phyloP scores from a whole-genome alignment of 2,113 vertebrate species.

The Corythoichthys haematopterus region DNA sequence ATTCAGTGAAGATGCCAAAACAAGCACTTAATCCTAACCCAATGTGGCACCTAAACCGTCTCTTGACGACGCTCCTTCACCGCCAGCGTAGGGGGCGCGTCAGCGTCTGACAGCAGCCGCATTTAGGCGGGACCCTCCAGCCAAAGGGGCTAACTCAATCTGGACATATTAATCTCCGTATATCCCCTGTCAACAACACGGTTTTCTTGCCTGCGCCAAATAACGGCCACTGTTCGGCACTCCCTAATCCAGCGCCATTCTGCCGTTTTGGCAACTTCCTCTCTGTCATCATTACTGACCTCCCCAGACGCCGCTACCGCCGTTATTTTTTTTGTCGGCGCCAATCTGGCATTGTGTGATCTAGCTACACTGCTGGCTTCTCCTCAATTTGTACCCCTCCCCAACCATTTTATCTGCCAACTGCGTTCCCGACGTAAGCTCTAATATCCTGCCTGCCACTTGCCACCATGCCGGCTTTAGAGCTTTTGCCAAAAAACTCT shows the following conservation, averaged over 20 bases:
- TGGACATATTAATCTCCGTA: constrained; percentile 60
- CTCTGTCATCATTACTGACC: constrained; percentile 61
- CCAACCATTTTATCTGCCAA: constrained; percentile 45
- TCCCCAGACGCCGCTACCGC: constrained; percentile 57
- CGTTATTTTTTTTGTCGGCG: constrained; percentile 15
- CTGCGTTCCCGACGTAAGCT: constrained; percentile 56
- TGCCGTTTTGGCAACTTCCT: constrained; percentile 63
- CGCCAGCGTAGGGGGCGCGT: constrained; percentile 48
- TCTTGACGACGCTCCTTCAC: constrained; percentile 51
- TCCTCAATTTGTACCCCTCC: constrained; percentile 45
- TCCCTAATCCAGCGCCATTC: constrained; percentile 60
- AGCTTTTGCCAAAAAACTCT: constrained; percentile 56
- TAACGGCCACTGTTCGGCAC: constrained; percentile 49
- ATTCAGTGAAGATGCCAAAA: constrained; percentile 36
- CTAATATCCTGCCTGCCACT: constrained; percentile 67
- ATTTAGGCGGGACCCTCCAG: constrained; percentile 30
- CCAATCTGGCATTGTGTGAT: constrained; percentile 68
- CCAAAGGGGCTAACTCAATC: constrained; percentile 60
- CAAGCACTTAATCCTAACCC: constrained; percentile 57
- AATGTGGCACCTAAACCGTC: constrained; percentile 52
- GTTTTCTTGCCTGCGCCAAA: constrained; percentile 59
- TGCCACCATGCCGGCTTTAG: constrained; percentile 55
- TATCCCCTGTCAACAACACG: constrained; percentile 58
- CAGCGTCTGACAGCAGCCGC: constrained; percentile 47
- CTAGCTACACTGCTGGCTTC: constrained; percentile 57